phyloP scores from a whole-genome alignment of 1,140 invertebrate genomes.

The Pseudomyrmex sp. region DNA sequence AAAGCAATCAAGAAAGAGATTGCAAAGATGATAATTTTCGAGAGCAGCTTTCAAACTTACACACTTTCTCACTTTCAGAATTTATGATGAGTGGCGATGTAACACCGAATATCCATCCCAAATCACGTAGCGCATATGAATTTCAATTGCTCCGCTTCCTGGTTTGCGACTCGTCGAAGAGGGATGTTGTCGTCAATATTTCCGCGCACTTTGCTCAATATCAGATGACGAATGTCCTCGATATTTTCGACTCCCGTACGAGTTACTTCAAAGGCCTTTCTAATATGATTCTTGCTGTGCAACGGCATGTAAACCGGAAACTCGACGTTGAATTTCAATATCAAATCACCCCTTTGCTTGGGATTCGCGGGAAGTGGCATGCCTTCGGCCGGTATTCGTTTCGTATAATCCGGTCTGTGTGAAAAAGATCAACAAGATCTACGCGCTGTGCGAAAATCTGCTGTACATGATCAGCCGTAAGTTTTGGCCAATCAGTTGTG shows the following conservation, averaged over 20 bases:
- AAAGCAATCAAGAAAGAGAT: not conserved
- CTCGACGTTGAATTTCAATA: constrained; percentile 86
- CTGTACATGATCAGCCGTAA: too few relatives aligned
- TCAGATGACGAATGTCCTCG: constrained; percentile 81
- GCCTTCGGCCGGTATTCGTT: constrained; percentile 87
- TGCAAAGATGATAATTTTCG: not conserved
- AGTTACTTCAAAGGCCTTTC: constrained; percentile 81
- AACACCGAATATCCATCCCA: not conserved
- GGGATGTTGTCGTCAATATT: constrained; percentile 70
- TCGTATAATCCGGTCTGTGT: constrained; percentile 87
- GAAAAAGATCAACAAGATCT: constrained; percentile 28
- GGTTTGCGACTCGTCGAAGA: constrained; percentile 55
- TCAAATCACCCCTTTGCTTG: constrained; percentile 84
- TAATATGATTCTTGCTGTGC: constrained; percentile 83
- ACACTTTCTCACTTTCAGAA: not conserved
- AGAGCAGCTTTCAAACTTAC: not conserved
- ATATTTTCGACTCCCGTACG: constrained; percentile 68
- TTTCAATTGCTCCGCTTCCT: constrained; percentile 51
- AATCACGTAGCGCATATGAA: constrained; percentile 40
- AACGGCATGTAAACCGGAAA: constrained; percentile 86
- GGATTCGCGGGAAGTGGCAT: constrained; percentile 86
- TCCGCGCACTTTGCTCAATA: constrained; percentile 80
- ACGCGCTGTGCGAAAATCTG: not conserved
- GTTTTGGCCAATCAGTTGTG: too few relatives aligned
- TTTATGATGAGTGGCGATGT: not conserved